Evolutionary conservation across 2,888 invertebrate genomes (phyloP).

Genomic region (Diaprepes abbreviatus): DNA sequence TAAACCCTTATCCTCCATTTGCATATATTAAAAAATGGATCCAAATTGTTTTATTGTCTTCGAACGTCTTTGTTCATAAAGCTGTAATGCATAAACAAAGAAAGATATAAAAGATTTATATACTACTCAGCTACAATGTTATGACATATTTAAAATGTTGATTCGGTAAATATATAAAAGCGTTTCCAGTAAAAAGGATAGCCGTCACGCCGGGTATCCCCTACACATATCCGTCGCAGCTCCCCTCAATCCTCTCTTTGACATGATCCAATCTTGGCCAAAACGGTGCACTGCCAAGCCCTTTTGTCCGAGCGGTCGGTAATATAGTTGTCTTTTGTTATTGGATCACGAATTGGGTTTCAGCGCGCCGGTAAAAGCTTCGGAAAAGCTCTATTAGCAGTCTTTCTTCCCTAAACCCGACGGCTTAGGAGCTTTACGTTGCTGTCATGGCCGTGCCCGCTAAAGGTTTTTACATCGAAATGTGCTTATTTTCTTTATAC

Average conservation of each 20-base stretch:
- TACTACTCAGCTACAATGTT: not conserved
- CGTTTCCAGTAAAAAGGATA: constrained; percentile 7
- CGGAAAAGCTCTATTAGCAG: constrained; percentile 69
- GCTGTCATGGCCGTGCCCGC: constrained; percentile 64
- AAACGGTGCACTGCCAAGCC: constrained; percentile 54
- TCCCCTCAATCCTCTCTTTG: constrained; percentile 34
- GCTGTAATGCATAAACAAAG: too few relatives aligned
- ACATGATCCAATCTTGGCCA: constrained; percentile 62
- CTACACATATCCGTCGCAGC: constrained; percentile 20
- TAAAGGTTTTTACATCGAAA: constrained; percentile 68
- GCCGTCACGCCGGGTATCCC: constrained; percentile 1
- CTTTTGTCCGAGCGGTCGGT: constrained; percentile 69
- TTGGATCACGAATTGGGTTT: constrained; percentile 70
- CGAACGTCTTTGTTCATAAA: too few relatives aligned
- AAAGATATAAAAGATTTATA: too few relatives aligned
- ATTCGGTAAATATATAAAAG: constrained; percentile 13
- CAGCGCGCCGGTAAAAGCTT: constrained; percentile 68
- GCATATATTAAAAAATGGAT: too few relatives aligned
- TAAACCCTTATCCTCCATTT: too few relatives aligned
- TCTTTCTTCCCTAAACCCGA: constrained; percentile 68
- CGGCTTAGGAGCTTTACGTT: constrained; percentile 67
- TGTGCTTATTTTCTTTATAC: constrained; percentile 68
- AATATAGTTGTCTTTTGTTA: constrained; percentile 71
- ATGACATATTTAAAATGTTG: not conserved
- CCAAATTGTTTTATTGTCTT: too few relatives aligned